A percentile compares a stretch with the other conserved stretches of the same genome.
Conservation (phyloP, 2,888 invertebrate genomes). For the Microdon myrmicae region DNA sequence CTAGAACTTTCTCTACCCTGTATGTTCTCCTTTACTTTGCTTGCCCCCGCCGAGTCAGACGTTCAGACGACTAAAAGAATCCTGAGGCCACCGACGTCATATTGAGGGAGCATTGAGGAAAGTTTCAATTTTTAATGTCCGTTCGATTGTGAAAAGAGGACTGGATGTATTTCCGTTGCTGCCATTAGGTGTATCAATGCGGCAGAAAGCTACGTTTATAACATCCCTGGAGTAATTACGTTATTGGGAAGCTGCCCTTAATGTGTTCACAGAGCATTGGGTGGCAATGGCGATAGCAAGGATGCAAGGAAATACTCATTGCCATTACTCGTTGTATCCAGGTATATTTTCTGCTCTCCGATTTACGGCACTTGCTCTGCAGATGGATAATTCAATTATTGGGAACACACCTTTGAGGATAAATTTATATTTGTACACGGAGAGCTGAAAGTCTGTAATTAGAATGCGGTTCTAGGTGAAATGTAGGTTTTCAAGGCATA, state of each 20-base stretch:
- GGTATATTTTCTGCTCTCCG: constrained; percentile 26
- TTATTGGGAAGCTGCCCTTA: constrained; percentile 45
- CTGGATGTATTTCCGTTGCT: constrained; percentile 35
- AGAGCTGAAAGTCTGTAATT: constrained; percentile 29
- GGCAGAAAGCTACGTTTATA: constrained; percentile 38
- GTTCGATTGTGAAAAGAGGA: constrained; percentile 46
- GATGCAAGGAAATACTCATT: neutral
- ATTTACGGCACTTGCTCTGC: constrained; percentile 36
- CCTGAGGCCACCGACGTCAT: constrained; percentile 32
- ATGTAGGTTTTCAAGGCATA: constrained; percentile 12
- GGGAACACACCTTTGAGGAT: constrained; percentile 25
- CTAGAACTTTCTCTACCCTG: constrained; percentile 19
- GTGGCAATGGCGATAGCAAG: neutral
- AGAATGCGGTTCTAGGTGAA: constrained; percentile 28
- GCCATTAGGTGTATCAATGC: constrained; percentile 39
- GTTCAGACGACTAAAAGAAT: constrained; percentile 13
- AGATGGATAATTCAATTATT: constrained; percentile 51
- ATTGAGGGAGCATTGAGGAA: constrained; percentile 35
- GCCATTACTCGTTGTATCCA: constrained; percentile 3
- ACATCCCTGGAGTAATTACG: constrained; percentile 44
- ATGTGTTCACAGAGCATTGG: constrained; percentile 25
- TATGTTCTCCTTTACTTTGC: too few relatives aligned
- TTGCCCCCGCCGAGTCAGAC: too few relatives aligned
- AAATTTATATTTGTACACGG: neutral
- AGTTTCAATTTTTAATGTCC: constrained; percentile 52